phyloP scores from a whole-genome alignment of 2,888 invertebrate genomes.

The Fragum fragum region DNA sequence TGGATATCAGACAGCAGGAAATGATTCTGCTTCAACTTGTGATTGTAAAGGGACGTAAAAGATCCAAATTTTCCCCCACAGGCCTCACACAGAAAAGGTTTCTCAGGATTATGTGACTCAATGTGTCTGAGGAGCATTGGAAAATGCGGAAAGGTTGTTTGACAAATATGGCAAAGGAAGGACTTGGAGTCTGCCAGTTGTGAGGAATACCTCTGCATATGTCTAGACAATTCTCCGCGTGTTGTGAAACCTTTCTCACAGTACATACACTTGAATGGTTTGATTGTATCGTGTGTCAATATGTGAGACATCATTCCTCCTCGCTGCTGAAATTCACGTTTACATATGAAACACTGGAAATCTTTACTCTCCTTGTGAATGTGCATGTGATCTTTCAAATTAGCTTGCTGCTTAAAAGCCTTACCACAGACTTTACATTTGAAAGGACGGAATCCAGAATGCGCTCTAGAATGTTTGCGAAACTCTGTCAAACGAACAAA shows the following conservation, averaged over 20 bases:
- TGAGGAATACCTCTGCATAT: constrained; percentile 57
- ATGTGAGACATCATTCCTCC: constrained; percentile 64
- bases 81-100: constrained; percentile 53
- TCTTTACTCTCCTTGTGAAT: constrained; percentile 49
- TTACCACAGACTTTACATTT: constrained; percentile 58
- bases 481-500: constrained; percentile 65
- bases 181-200: constrained; percentile 12
- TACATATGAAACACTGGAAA: constrained; percentile 55
- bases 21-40: constrained; percentile 57
- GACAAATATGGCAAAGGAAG: constrained; percentile 61
- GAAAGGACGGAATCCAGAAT: constrained; percentile 62
- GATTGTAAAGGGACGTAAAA: constrained; percentile 57
- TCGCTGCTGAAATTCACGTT: constrained; percentile 50
- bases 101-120: constrained; percentile 55
- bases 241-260: constrained; percentile 59
- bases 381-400: constrained; percentile 59
- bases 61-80: constrained; percentile 54
- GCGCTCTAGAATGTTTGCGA: constrained; percentile 60
- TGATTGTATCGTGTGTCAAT: constrained; percentile 55
- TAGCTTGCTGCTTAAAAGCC: constrained; percentile 64
- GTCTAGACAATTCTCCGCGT: constrained; percentile 56
- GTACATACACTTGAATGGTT: constrained; percentile 64
- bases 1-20: constrained; percentile 49
- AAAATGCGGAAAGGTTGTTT: constrained; percentile 53
- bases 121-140: constrained; percentile 59